Base-by-base conservation (phyloP, 2,888 invertebrate genomes). In the Phoenoteleia sp. region DNA sequence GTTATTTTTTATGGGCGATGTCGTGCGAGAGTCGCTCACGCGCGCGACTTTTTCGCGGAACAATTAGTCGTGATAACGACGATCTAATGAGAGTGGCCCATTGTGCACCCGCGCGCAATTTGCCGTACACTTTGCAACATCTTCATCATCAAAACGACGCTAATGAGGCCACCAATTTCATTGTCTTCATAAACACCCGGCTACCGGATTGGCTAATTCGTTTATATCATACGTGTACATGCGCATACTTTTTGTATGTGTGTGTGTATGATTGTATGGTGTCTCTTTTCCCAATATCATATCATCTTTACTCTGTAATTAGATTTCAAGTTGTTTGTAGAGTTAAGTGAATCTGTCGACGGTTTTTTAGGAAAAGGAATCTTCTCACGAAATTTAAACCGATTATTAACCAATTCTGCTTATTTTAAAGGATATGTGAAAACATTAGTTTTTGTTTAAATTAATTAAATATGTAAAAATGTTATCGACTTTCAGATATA, bases 1-100 rank as follows among this genome's bases (percentile, higher is more conserved):
- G 66, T 81, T 74, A 66, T 17, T 72, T 81, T 66, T 81, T 80
- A 62, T 29, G 15, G 39, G 29, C 21, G n/a, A n/a, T n/a, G n/a
- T n/a, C n/a, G n/a, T n/a, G n/a, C n/a, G n/a, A n/a, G n/a, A n/a
- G n/a, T n/a, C n/a, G n/a, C n/a, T n/a, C n/a, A n/a, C n/a, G 64
- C 52, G 36, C 67, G 67, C 33, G 49, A 49, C 67, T 67, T n/a
- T 4, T 64, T 64, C 54, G 39, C 27, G 45, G 52, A 80, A 80
- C 79, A 80, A 80, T 71, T 80, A 80, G 71, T 62, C 54, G 79
- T 54, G 71, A 80, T 80, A 80, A 80, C 47, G 71, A 80, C 36
- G 64, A n/a, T 56, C 56, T 80, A 80, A 80, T 72, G 72, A 80
- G 80, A 54, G 23, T 23, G 56, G 71, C 15, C 52, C 62, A 80